Conservation (phyloP, 2,888 invertebrate genomes). For the Cataglyphis rosenhaueri region DNA sequence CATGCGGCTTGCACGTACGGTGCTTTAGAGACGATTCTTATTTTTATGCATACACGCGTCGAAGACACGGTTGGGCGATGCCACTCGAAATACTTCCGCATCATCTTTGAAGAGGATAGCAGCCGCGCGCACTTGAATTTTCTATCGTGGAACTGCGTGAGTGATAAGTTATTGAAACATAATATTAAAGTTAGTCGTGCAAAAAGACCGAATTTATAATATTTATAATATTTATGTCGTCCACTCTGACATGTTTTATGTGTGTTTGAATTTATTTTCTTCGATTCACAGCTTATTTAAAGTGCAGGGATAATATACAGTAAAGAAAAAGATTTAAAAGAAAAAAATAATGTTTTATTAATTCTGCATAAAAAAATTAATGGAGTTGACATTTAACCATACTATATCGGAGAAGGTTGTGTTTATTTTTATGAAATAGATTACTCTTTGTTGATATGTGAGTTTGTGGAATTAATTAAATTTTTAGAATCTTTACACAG, state of each 20-base stretch:
- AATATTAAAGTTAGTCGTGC: conserved; percentile 2
- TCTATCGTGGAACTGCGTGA: not conserved
- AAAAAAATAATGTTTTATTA: conserved; percentile 16
- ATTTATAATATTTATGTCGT: too few species aligned
- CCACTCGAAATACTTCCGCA: not conserved
- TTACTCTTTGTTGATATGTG: conserved; percentile 14
- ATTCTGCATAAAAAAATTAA: not conserved
- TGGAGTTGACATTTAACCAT: conserved; percentile 30
- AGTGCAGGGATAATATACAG: not conserved
- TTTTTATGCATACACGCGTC: conserved; percentile 43
- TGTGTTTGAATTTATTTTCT: not conserved
- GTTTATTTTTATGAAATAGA: conserved; percentile 39
- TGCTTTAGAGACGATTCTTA: conserved; percentile 44
- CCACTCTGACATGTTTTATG: too few species aligned
- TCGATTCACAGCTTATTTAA: not conserved
- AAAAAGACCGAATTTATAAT: not conserved
- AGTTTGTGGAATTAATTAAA: conserved; percentile 46
- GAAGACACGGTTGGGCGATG: conserved; percentile 17
- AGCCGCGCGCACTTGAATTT: conserved; percentile 1
- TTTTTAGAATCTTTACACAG: conserved; percentile 40
- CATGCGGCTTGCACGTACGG: conserved; percentile 40
- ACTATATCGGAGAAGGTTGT: not conserved
- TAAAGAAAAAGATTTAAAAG: not conserved
- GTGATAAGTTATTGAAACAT: not conserved
- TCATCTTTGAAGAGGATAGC: conserved; percentile 6